A percentile compares a stretch with the other conserved stretches of the same genome.
These are phyloP conservation scores for Ormyrus nitidulus DNA, from an alignment of 2,888 invertebrate species.

Conservation along the genomic window DNA sequence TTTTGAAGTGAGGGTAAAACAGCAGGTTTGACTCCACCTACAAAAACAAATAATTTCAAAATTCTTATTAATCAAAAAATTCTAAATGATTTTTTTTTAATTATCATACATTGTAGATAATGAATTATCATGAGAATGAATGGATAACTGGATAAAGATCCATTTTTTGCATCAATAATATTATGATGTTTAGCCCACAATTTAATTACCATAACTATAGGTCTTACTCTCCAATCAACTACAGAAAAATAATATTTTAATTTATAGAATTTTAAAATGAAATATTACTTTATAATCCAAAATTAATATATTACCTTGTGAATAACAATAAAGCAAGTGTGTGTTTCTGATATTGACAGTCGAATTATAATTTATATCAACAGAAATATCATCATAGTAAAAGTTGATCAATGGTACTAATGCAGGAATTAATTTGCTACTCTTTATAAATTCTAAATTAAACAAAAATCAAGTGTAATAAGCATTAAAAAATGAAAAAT, in stretches of 20 bases:
- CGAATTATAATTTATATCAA: slow-evolving; percentile 29
- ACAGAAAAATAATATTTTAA: background rate
- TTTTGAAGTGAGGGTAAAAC: slow-evolving; percentile 89
- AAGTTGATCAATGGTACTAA: slow-evolving; percentile 12
- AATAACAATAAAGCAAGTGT: slow-evolving; percentile 20
- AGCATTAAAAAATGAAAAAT: background rate
- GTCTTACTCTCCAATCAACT: slow-evolving; percentile 30
- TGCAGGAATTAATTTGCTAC: background rate
- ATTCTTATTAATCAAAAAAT: no score
- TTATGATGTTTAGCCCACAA: slow-evolving; percentile 22
- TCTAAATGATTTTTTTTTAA: no score
- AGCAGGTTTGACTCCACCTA: slow-evolving; percentile 85
- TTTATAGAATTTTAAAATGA: background rate
- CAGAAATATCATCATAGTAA: background rate
- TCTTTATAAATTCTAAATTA: background rate
- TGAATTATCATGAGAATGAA: slow-evolving; percentile 17
- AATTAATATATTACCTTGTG: slow-evolving; percentile 26
- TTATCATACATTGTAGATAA: slow-evolving; percentile 19
- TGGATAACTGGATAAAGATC: slow-evolving; percentile 15
- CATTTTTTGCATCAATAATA: slow-evolving; percentile 14
- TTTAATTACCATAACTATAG: slow-evolving; percentile 23
- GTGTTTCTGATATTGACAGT: slow-evolving; percentile 12
- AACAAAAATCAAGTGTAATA: background rate
- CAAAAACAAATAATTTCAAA: background rate
- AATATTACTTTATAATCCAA: background rate